These are phyloP conservation scores for Coelopa frigida DNA, from an alignment of 1,140 invertebrate species.

Conservation along the genomic window DNA sequence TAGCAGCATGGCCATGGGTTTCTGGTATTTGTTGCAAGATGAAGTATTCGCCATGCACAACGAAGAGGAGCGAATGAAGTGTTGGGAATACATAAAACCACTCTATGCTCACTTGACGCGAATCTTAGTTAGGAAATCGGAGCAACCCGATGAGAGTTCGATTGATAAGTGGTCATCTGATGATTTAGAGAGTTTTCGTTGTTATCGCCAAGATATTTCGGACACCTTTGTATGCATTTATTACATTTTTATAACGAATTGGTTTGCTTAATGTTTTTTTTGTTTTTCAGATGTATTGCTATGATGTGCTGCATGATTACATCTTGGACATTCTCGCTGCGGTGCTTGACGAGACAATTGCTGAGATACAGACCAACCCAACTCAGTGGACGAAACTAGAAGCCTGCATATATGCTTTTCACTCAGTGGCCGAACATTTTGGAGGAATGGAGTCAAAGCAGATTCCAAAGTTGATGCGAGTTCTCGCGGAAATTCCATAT, in stretches of 20 bases:
- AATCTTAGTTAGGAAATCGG: slow-evolving; percentile 36
- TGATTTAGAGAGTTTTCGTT: slow-evolving; percentile 77
- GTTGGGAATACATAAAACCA: slow-evolving; percentile 39
- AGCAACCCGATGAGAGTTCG: slow-evolving; percentile 39
- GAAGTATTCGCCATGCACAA: slow-evolving; percentile 37
- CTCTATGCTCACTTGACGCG: slow-evolving; percentile 40
- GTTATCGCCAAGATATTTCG: slow-evolving; percentile 84
- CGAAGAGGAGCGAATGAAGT: slow-evolving; percentile 30
- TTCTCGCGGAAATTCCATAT: slow-evolving; percentile 61
- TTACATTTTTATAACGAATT: background rate
- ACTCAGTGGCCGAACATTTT: slow-evolving; percentile 70
- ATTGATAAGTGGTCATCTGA: slow-evolving; percentile 50
- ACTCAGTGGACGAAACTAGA: slow-evolving; percentile 50
- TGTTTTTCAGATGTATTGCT: slow-evolving; percentile 67
- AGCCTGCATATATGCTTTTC: slow-evolving; percentile 73
- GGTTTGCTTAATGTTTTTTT: background rate
- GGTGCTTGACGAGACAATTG: slow-evolving; percentile 50
- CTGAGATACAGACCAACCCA: slow-evolving; percentile 44
- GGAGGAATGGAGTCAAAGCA: slow-evolving; percentile 55
- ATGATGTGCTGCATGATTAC: slow-evolving; percentile 63
- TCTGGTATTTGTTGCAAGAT: slow-evolving; percentile 83
- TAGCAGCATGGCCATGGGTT: slow-evolving; percentile 76
- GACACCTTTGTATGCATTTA: slow-evolving; percentile 65
- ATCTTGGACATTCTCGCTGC: slow-evolving; percentile 59
- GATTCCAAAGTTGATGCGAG: slow-evolving; percentile 59